Evolutionary conservation across 2,113 vertebrate genomes (phyloP).

Genomic region (Neotoma lepida): DNA sequence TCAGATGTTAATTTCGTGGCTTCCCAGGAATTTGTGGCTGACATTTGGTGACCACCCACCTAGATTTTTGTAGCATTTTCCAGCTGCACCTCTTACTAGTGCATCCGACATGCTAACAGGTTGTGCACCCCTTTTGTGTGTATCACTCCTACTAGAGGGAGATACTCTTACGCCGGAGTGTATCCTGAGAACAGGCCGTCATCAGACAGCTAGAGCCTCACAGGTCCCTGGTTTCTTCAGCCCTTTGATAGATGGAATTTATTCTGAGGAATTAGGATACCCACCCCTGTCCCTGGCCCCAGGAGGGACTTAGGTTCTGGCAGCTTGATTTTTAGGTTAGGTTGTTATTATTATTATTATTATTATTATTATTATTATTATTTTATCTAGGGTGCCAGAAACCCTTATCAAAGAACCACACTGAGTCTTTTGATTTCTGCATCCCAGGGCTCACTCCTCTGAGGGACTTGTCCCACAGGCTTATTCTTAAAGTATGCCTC

Average conservation of each 20-base stretch:
- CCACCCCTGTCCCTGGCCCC: fast-evolving
- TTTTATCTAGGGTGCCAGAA: background rate
- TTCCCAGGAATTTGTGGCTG: conserved; percentile 14
- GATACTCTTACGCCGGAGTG: background rate
- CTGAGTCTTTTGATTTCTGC: background rate
- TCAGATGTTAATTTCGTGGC: background rate
- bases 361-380: no score
- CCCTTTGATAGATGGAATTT: background rate
- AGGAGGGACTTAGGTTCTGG: background rate
- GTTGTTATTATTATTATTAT: no score
- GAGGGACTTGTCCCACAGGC: background rate
- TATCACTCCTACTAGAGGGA: background rate
- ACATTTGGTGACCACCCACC: background rate
- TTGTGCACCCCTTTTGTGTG: background rate
- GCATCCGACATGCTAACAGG: background rate
- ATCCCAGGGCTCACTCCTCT: background rate
- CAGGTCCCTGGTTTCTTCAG: background rate
- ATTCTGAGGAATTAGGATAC: background rate
- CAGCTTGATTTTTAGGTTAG: background rate
- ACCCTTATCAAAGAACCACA: background rate
- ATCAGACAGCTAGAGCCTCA: background rate
- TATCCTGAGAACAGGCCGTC: background rate
- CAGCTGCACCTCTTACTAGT: fast-evolving
- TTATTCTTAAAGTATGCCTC: no score
- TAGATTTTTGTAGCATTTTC: background rate